A percentile compares a stretch with the other conserved stretches of the same genome.
These are phyloP conservation scores for Oeneis ivallda DNA, from an alignment of 2,888 invertebrate species.

Conservation along the genomic window DNA sequence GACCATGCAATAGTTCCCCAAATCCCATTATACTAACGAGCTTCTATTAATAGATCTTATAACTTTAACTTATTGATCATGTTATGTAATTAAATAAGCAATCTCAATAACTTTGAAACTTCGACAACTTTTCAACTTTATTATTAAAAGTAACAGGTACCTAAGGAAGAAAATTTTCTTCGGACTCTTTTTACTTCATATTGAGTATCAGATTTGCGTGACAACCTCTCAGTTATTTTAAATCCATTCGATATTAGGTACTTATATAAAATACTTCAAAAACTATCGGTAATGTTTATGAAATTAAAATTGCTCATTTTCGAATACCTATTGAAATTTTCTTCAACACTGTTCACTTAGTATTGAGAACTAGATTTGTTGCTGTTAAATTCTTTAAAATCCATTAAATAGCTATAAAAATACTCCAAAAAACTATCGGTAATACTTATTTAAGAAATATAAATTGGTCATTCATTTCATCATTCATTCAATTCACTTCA, in stretches of 20 bases:
- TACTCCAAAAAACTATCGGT: too few relatives aligned
- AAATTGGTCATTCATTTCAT: too few relatives aligned
- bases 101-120: neutral
- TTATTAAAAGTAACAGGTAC: neutral
- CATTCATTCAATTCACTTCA: too few relatives aligned
- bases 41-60: neutral
- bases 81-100: neutral
- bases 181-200: neutral
- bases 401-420: too few relatives aligned
- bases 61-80: neutral
- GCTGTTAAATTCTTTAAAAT: too few relatives aligned
- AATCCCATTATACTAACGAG: neutral
- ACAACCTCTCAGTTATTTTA: neutral
- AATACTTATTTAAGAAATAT: too few relatives aligned
- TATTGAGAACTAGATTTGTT: too few relatives aligned
- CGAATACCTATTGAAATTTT: neutral
- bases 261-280: neutral
- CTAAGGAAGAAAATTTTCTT: neutral
- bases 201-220: neutral
- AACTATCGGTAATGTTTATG: neutral
- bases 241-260: neutral
- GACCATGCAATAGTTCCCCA: too few relatives aligned
- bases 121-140: neutral
- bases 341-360: too few relatives aligned
- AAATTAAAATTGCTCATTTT: too few relatives aligned